A percentile compares a stretch with the other conserved stretches of the same genome.
These are phyloP conservation scores for Nestor notabilis DNA, from an alignment of 2,113 vertebrate species.

Conservation along the genomic window DNA sequence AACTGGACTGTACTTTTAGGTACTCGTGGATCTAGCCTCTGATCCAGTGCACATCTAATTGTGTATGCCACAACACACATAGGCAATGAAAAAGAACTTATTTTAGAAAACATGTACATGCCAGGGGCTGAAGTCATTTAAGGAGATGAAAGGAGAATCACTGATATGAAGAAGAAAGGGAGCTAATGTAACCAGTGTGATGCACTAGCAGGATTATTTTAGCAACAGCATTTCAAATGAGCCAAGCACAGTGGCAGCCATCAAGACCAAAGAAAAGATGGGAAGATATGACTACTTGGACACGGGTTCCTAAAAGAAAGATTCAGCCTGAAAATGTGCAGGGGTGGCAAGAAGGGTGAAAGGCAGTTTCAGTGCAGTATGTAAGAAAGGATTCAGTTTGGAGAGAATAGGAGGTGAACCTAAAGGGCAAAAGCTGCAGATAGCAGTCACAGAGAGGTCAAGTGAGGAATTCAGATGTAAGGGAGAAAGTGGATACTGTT, in stretches of 20 bases:
- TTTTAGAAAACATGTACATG: not conserved
- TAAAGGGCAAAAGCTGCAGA: not conserved
- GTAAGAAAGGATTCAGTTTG: not conserved
- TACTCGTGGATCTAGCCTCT: not conserved
- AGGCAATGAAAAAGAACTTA: not conserved
- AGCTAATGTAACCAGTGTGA: not conserved
- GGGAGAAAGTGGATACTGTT: not conserved
- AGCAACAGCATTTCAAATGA: not conserved
- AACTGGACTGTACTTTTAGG: not conserved
- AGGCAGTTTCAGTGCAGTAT: not conserved
- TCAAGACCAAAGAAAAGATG: not conserved
- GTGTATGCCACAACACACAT: fast-evolving
- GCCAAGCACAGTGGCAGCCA: not conserved
- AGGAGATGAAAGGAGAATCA: not conserved
- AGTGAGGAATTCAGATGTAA: not conserved
- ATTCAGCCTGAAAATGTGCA: not conserved
- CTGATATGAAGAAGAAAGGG: not conserved
- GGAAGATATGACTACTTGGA: not conserved
- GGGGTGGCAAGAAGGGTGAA: not conserved
- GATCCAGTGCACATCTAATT: not conserved
- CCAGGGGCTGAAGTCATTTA: not conserved
- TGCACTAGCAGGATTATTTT: not conserved
- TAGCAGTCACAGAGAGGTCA: not conserved
- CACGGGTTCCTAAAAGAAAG: not conserved
- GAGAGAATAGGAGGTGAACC: not conserved